A percentile compares a stretch with the other conserved stretches of the same genome.
These are phyloP conservation scores for Macroteleia sp. DNA, from an alignment of 2,888 invertebrate genomes.

Conservation along the genomic window DNA sequence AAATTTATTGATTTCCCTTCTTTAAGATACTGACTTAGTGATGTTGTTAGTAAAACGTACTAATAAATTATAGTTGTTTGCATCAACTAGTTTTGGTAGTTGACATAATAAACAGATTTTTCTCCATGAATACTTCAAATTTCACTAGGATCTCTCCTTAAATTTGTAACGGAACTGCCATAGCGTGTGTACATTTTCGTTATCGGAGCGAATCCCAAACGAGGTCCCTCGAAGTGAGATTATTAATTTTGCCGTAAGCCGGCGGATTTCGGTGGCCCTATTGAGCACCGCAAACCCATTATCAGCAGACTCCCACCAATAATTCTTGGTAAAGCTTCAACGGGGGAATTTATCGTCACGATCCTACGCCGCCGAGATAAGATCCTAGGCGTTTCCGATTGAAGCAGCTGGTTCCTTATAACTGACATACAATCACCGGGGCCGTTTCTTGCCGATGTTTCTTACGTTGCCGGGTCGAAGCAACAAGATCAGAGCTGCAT, in stretches of 20 bases:
- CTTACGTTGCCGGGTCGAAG: conserved; percentile 6
- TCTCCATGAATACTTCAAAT: no score
- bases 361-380: conserved; percentile 39
- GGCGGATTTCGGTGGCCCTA: conserved; percentile 46
- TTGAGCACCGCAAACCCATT: conserved; percentile 44
- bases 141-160: no score
- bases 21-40: no score
- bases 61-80: no score
- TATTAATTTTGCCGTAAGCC: conserved; percentile 58
- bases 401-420: conserved; percentile 39
- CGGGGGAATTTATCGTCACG: conserved; percentile 47
- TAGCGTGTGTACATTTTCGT: background rate
- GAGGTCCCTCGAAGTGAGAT: conserved; percentile 18
- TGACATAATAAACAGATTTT: no score
- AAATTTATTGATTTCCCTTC: no score
- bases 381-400: conserved; percentile 33
- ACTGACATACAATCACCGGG: conserved; percentile 51
- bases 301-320: conserved; percentile 42
- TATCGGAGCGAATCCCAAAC: conserved; percentile 9
- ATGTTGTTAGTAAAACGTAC: no score
- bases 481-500: conserved; percentile 14
- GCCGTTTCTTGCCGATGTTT: conserved; percentile 5
- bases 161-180: no score
- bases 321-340: conserved; percentile 51
- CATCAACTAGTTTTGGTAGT: no score